phyloP scores from a whole-genome alignment of 2,113 vertebrate genomes.

The Anas platyrhynchos region DNA sequence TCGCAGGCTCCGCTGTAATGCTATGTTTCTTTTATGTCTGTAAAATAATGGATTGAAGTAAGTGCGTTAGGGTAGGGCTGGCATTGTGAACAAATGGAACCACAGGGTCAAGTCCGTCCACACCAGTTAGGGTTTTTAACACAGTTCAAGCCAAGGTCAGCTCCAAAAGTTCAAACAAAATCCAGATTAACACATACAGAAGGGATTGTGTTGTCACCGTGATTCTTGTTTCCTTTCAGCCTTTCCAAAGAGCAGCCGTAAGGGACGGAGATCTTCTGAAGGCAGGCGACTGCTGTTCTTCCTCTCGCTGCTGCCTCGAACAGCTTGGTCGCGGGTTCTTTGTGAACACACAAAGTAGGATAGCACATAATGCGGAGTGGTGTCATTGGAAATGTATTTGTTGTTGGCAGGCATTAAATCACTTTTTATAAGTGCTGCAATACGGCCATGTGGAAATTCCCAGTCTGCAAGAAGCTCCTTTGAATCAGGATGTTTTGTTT shows the following conservation, averaged over 20 bases:
- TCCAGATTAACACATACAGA: constrained; percentile 71
- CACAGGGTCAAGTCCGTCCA: constrained; percentile 62
- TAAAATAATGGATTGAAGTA: constrained; percentile 46
- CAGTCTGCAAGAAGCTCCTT: constrained; percentile 60
- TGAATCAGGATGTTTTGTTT: constrained; percentile 67
- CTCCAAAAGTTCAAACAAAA: constrained; percentile 72
- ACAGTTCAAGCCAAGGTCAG: constrained; percentile 71
- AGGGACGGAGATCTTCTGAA: constrained; percentile 15
- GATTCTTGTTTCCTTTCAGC: constrained; percentile 49
- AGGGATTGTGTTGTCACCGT: constrained; percentile 59
- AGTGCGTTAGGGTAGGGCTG: constrained; percentile 31
- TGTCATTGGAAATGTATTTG: constrained; percentile 64
- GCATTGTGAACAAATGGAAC: constrained; percentile 11
- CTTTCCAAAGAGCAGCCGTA: background rate
- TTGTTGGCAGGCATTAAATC: constrained; percentile 71
- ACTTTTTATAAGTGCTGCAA: constrained; percentile 69
- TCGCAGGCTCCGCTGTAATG: background rate
- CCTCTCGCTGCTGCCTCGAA: background rate
- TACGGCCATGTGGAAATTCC: constrained; percentile 69
- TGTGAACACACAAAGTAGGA: background rate
- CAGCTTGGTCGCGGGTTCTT: background rate
- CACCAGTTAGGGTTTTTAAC: constrained; percentile 60
- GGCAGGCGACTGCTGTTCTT: background rate
- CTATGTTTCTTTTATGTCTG: constrained; percentile 57
- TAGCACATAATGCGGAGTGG: background rate